A percentile compares a stretch with the other conserved stretches of the same genome.
These are phyloP conservation scores for Darwinula stevensoni DNA, from an alignment of 2,888 invertebrate genomes.

Conservation along the genomic window DNA sequence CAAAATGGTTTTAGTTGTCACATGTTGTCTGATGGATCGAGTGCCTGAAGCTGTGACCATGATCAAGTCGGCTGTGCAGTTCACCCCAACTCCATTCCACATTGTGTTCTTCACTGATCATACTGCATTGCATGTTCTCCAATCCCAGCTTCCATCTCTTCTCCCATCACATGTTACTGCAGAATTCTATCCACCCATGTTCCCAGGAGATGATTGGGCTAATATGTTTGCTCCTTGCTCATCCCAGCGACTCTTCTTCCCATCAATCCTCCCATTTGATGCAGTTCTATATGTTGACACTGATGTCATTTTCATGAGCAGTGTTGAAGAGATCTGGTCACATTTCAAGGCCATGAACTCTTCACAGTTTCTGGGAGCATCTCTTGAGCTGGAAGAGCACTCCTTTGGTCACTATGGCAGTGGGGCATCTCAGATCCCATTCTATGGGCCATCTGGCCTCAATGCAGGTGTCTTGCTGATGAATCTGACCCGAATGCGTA, in stretches of 20 bases:
- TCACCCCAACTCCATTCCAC: too few species aligned
- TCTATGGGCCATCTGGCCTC: constrained; percentile 57
- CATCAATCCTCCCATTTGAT: constrained; percentile 23
- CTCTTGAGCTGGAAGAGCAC: constrained; percentile 71
- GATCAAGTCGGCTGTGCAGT: too few species aligned
- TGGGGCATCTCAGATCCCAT: constrained; percentile 83
- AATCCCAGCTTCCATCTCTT: too few species aligned
- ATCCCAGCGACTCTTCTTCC: constrained; percentile 67
- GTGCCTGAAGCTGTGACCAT: too few species aligned
- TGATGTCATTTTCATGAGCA: constrained; percentile 58
- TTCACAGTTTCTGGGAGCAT: constrained; percentile 55
- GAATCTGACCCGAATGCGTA: constrained; percentile 72
- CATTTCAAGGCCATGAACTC: constrained; percentile 48
- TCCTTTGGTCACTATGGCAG: constrained; percentile 83
- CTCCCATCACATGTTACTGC: too few species aligned
- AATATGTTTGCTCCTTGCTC: constrained; percentile 79
- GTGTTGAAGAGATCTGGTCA: constrained; percentile 52
- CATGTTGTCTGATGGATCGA: too few species aligned
- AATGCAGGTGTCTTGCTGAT: constrained; percentile 94
- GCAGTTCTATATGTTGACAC: constrained; percentile 73
- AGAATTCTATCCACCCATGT: too few species aligned
- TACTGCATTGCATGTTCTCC: too few species aligned
- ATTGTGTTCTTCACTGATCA: too few species aligned
- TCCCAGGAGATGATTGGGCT: constrained; percentile 51
- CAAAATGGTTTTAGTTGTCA: too few species aligned